A percentile compares a stretch with the other conserved stretches of the same genome.
Evolutionary conservation across 2,888 invertebrate genomes (phyloP).

Genomic region (Pilophorus perplexus): DNA sequence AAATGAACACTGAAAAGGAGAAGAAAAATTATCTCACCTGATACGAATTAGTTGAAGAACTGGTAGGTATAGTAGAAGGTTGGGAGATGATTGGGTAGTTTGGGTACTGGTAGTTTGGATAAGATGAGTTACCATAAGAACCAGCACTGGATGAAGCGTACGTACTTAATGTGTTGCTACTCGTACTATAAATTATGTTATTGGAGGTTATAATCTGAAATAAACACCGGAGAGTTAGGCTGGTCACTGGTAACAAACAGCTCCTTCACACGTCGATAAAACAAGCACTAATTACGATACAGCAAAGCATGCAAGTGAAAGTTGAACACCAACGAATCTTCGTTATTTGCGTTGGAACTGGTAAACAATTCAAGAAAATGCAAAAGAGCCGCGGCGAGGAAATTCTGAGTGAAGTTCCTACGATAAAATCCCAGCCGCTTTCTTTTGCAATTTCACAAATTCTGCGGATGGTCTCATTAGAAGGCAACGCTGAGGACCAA

Average conservation of each 20-base stretch:
- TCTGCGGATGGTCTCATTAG: too few relatives aligned
- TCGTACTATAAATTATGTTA: slow-evolving; percentile 44
- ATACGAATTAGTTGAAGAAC: slow-evolving; percentile 41
- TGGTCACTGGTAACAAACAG: slow-evolving; percentile 37
- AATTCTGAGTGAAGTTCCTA: too few relatives aligned
- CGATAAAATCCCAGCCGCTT: too few relatives aligned
- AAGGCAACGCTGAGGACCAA: too few relatives aligned
- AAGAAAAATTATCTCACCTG: slow-evolving; percentile 36
- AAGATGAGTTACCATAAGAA: slow-evolving; percentile 43
- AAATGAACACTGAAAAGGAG: neutral
- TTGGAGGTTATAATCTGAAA: slow-evolving; percentile 43
- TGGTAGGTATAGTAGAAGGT: slow-evolving; percentile 39
- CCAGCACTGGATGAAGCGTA: slow-evolving; percentile 44
- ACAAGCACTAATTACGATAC: slow-evolving; percentile 2
- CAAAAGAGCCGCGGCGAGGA: too few relatives aligned
- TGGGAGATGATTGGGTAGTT: slow-evolving; percentile 41
- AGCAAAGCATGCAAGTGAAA: slow-evolving; percentile 9
- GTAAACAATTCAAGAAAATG: too few relatives aligned
- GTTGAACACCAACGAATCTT: neutral
- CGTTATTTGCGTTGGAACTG: too few relatives aligned
- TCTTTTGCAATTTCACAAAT: too few relatives aligned
- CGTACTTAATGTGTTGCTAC: slow-evolving; percentile 42
- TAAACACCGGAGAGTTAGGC: slow-evolving; percentile 33
- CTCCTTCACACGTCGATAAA: slow-evolving; percentile 8
- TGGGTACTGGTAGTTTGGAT: slow-evolving; percentile 43